A percentile compares a stretch with the other conserved stretches of the same genome.
phyloP scores from a whole-genome alignment of 2,888 invertebrate species.

The Lottia scabra region DNA sequence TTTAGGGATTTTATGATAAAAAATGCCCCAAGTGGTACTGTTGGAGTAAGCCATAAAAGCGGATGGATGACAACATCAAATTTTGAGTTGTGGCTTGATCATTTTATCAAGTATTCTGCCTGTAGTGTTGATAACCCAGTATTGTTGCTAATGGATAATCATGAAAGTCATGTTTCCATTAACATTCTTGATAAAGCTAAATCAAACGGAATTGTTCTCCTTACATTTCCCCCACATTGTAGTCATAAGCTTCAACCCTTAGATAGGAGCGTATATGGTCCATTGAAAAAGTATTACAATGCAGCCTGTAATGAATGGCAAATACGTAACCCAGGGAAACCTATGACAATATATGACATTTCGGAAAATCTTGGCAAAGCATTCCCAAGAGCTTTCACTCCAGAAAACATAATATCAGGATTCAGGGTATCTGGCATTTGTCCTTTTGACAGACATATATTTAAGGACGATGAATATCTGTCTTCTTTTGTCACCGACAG shows the following conservation, averaged over 20 bases:
- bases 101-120: constrained; percentile 13
- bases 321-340: constrained; percentile 14
- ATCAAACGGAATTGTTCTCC: constrained; percentile 13
- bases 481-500: too few relatives aligned
- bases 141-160: constrained; percentile 20
- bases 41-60: constrained; percentile 9
- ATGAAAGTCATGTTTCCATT: constrained; percentile 4
- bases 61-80: constrained; percentile 30
- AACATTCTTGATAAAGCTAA: neutral
- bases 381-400: constrained; percentile 16
- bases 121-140: constrained; percentile 18
- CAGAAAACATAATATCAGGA: constrained; percentile 22
- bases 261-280: constrained; percentile 22
- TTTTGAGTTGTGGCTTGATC: constrained; percentile 20
- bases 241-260: constrained; percentile 27
- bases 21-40: constrained; percentile 16
- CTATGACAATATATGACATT: constrained; percentile 19
- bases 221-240: constrained; percentile 30
- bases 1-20: constrained; percentile 9
- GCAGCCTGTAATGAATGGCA: neutral
- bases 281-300: constrained; percentile 21
- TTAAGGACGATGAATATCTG: too few relatives aligned
- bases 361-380: constrained; percentile 5
- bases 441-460: too few relatives aligned
- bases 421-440: too few relatives aligned